These are phyloP conservation scores for Vidua chalybeata DNA, from an alignment of 2,113 vertebrate genomes.

Conservation along the genomic window DNA sequence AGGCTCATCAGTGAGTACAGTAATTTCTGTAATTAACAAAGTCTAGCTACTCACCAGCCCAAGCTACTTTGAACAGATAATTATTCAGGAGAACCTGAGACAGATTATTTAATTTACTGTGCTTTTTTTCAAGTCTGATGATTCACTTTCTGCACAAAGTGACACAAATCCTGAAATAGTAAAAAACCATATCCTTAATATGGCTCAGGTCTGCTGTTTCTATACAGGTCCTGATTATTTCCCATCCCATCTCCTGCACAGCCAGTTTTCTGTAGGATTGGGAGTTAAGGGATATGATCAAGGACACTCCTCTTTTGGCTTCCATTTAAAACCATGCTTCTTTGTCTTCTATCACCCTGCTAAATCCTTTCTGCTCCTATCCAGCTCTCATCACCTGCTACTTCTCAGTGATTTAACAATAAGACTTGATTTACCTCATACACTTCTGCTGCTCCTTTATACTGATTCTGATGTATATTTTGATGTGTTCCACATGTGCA, in stretches of 20 bases:
- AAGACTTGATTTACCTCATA: background rate
- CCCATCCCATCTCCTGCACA: background rate
- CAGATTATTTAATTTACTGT: background rate
- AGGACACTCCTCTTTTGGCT: accelerated
- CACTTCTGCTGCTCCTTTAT: background rate
- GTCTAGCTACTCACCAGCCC: background rate
- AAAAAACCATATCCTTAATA: background rate
- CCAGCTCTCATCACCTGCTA: background rate
- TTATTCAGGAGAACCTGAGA: background rate
- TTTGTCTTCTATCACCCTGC: background rate
- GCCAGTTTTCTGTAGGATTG: background rate
- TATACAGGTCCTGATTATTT: background rate
- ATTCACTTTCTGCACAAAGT: background rate
- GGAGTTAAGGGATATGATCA: background rate
- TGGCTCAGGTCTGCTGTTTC: background rate
- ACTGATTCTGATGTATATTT: background rate
- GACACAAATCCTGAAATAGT: background rate
- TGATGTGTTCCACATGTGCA: background rate
- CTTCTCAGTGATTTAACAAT: background rate
- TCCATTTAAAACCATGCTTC: background rate
- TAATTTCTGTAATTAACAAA: background rate
- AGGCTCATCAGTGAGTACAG: background rate
- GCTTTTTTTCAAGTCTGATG: background rate
- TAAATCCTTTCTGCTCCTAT: background rate
- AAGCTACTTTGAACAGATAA: background rate